These are phyloP conservation scores for Magallana angulata DNA, from an alignment of 1,140 invertebrate species.

Conservation along the genomic window DNA sequence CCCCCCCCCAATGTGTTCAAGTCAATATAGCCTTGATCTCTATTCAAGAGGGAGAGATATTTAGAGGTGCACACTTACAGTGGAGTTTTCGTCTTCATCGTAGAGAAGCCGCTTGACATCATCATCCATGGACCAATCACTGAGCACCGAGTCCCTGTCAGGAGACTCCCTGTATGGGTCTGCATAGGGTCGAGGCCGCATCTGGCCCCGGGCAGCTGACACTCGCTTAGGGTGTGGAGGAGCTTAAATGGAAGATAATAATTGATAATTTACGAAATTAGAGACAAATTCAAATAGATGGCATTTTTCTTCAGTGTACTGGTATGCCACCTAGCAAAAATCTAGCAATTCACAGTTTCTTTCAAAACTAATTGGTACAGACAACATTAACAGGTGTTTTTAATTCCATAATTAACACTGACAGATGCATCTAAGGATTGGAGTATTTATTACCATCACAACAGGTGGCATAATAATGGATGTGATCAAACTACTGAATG, in stretches of 20 bases:
- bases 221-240: neutral
- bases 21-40: neutral
- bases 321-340: too few species aligned
- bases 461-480: too few species aligned
- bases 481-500: too few species aligned
- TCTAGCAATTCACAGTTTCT: too few species aligned
- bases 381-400: too few species aligned
- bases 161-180: slow-evolving; percentile 69
- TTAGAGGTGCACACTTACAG: slow-evolving; percentile 44
- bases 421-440: too few species aligned
- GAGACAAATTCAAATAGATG: too few species aligned
- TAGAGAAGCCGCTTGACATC: slow-evolving; percentile 73
- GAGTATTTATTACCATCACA: too few species aligned
- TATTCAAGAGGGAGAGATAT: neutral
- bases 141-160: slow-evolving; percentile 71
- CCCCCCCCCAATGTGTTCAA: neutral
- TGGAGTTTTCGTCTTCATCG: slow-evolving; percentile 69
- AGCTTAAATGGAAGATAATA: neutral
- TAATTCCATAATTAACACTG: too few species aligned
- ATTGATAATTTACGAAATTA: too few species aligned
- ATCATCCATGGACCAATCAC: slow-evolving; percentile 76
- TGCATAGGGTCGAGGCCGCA: slow-evolving; percentile 71
- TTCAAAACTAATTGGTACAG: too few species aligned
- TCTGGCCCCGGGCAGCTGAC: neutral
- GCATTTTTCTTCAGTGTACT: too few species aligned